Conservation (phyloP, 2,113 vertebrate species). For the Elachura formosa region DNA sequence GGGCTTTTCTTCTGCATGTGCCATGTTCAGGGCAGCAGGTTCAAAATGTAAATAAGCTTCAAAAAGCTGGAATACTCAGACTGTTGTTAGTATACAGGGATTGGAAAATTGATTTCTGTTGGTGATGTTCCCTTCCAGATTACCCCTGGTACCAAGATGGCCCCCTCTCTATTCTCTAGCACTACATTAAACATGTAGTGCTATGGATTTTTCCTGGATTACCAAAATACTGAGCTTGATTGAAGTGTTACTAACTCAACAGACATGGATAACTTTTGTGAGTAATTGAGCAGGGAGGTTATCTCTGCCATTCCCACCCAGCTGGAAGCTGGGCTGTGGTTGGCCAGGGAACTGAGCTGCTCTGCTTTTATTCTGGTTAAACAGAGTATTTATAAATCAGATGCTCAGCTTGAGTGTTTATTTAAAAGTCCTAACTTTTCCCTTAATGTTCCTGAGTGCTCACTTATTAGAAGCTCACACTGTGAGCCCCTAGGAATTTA, state of each 20-base stretch:
- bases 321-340: background rate
- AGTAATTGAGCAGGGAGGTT: background rate
- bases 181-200: background rate
- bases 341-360: background rate
- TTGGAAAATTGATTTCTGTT: background rate
- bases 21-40: background rate
- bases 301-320: background rate
- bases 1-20: background rate
- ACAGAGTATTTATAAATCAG: background rate
- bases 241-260: background rate
- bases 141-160: background rate
- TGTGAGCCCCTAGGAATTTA: background rate
- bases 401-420: background rate
- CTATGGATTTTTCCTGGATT: background rate
- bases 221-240: background rate
- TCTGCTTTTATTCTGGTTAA: background rate
- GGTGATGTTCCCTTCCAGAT: background rate
- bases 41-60: background rate
- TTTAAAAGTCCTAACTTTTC: background rate
- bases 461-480: background rate
- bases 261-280: accelerated
- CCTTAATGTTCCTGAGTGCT: background rate
- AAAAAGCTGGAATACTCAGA: background rate
- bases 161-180: background rate
- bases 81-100: background rate